Base-by-base conservation (phyloP, 2,888 invertebrate species). In the Chironomus riparius region DNA sequence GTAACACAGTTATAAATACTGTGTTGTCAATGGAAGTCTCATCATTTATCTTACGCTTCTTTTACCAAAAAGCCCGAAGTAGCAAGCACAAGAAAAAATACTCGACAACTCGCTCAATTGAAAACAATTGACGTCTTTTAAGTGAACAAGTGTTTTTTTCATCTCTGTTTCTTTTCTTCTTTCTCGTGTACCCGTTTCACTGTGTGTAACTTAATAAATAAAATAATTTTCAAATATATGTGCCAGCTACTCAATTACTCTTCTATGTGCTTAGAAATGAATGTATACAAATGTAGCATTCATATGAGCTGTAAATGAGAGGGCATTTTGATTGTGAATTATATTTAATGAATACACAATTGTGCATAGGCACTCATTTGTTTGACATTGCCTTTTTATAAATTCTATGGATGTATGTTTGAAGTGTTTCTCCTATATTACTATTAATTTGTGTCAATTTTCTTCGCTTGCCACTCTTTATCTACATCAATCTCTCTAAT, bases 61-160 rank as follows among this genome's bases (percentile, higher is more conserved):
- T 38, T 38, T 38, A 7, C 38, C 38, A 10, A 38, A 38, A 38
- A 38, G 38, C 38, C 38, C 38, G 38, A 38, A 38, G 38, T 1
- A 38, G 38, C 38, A 38, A 38, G 10, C 38, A 38, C 38, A 38
- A 10, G 10, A 38, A 38, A 38, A 28, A 28, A n/a, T 68, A 13
- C n/a, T 28, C 68, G n/a, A 15, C 38, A 38, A 38, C 38, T 38
- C 38, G 18, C 28, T 70, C 65, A 74, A 74, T 68, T 65, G 68
- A 65, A 74, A 74, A 74, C 74, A 74, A 74, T 74, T 74, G 74
- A 68, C 74, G 71, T 61, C 47, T 24, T 65, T 5, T 65, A 18
- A 68, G 48, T 74, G 74, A 74, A 74, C 74, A 74, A 74, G 74
- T 74, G 74, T 74, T 74, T 73, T 56, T 38, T 65, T 65, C 47